Evolutionary conservation across 2,888 invertebrate species (phyloP).

Genomic region (Acanthacorydalis orientalis): DNA sequence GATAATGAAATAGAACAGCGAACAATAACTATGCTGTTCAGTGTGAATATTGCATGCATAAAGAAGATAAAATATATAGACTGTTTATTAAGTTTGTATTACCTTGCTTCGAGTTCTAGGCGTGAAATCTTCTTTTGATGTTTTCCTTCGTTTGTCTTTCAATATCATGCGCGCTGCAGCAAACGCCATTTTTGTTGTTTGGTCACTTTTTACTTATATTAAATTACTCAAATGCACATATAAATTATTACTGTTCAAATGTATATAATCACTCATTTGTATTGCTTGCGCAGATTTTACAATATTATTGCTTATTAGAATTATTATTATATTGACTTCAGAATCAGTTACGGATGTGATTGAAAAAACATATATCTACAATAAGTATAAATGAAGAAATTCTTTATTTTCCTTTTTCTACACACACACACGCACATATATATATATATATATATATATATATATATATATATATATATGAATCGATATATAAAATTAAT

Average conservation of each 20-base stretch:
- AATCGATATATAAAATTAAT: too few relatives aligned
- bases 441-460: too few relatives aligned
- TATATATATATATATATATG: too few relatives aligned
- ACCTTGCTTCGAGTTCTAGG: slow-evolving; percentile 69
- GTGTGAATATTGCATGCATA: not conserved
- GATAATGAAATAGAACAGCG: slow-evolving; percentile 3
- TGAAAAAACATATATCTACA: too few relatives aligned
- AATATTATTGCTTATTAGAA: not conserved
- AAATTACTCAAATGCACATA: not conserved
- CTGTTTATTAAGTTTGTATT: slow-evolving; percentile 18
- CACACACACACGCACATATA: too few relatives aligned
- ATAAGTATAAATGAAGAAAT: too few relatives aligned
- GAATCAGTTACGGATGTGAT: too few relatives aligned
- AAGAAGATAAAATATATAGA: not conserved
- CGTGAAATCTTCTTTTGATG: slow-evolving; percentile 65
- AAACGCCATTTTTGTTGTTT: slow-evolving; percentile 49
- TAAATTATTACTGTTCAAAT: not conserved
- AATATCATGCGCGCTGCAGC: slow-evolving; percentile 72
- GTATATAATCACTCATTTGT: not conserved
- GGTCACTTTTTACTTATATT: not conserved
- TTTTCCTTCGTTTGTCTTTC: slow-evolving; percentile 65
- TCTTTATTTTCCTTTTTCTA: too few relatives aligned
- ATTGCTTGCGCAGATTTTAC: not conserved
- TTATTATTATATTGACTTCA: too few relatives aligned
- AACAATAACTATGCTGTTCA: not conserved